A percentile compares a stretch with the other conserved stretches of the same genome.
Conservation (phyloP, 2,888 invertebrate species). For the Tetragnatha montana region DNA sequence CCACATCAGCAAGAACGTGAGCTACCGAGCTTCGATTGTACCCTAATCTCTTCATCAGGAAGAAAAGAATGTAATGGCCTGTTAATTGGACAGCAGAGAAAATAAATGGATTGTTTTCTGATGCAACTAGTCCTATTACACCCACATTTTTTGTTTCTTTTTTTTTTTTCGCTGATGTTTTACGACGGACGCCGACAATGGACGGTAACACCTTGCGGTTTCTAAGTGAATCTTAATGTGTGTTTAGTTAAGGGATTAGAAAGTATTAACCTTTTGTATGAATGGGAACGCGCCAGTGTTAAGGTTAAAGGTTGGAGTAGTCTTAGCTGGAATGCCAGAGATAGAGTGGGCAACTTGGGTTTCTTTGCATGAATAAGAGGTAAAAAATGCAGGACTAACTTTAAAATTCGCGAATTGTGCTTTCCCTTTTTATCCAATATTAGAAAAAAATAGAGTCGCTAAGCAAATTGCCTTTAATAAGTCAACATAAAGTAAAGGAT, state of each 20-base stretch:
- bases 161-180: background rate
- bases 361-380: too few relatives aligned
- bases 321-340: too few relatives aligned
- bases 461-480: too few relatives aligned
- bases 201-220: background rate
- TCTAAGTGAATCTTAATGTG: background rate
- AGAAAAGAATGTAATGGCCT: conserved; percentile 55
- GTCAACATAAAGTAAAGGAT: too few relatives aligned
- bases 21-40: conserved; percentile 60
- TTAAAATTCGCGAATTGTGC: too few relatives aligned
- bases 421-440: too few relatives aligned
- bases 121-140: conserved; percentile 48
- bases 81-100: conserved; percentile 63
- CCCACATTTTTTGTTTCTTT: conserved; percentile 44
- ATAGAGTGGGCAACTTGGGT: too few relatives aligned
- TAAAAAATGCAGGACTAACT: too few relatives aligned
- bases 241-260: background rate
- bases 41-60: conserved; percentile 52
- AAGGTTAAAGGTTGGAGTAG: too few relatives aligned
- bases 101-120: conserved; percentile 57
- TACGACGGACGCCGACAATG: background rate
- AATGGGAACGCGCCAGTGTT: too few relatives aligned
- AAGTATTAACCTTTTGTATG: background rate
- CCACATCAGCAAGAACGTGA: conserved; percentile 42
- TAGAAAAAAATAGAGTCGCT: too few relatives aligned